A percentile compares a stretch with the other conserved stretches of the same genome.
Conservation (phyloP, 2,888 invertebrate genomes). For the Eupithecia exiguata region DNA sequence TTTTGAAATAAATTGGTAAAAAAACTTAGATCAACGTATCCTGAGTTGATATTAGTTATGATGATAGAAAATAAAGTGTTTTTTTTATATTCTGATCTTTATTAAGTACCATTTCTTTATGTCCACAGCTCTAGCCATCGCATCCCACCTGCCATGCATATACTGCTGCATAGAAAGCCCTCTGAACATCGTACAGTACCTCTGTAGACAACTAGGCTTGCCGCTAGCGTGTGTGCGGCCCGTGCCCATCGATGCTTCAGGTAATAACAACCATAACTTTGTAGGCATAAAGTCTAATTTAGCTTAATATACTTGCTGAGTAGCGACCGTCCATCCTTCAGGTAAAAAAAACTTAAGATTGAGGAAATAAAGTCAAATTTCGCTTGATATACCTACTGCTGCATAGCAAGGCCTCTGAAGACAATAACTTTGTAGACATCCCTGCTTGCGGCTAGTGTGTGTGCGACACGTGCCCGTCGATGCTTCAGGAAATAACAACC, state of each 20-base stretch:
- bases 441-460: slow-evolving; percentile 85
- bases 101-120: slow-evolving; percentile 39
- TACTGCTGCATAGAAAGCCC: slow-evolving; percentile 93
- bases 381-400: slow-evolving; percentile 86
- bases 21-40: no score
- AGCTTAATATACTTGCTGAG: neutral
- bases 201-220: slow-evolving; percentile 92
- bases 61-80: no score
- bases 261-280: slow-evolving; percentile 52
- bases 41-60: no score
- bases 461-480: no score
- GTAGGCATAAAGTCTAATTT: neutral
- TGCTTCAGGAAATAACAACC: no score
- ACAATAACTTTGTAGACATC: slow-evolving; percentile 90
- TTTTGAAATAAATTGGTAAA: no score
- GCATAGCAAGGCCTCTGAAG: slow-evolving; percentile 90
- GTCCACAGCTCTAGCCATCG: slow-evolving; percentile 86
- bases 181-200: slow-evolving; percentile 89
- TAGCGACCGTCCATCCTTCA: neutral
- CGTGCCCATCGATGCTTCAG: slow-evolving; percentile 89
- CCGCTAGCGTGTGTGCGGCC: slow-evolving; percentile 93
- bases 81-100: no score
- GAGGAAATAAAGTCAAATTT: neutral
- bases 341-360: neutral
- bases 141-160: slow-evolving; percentile 92